Percentiles rank a stretch among this genome's conserved stretches.
Evolutionary conservation across 1,140 invertebrate species (phyloP).

Genomic region (Steinernema feltiae): DNA sequence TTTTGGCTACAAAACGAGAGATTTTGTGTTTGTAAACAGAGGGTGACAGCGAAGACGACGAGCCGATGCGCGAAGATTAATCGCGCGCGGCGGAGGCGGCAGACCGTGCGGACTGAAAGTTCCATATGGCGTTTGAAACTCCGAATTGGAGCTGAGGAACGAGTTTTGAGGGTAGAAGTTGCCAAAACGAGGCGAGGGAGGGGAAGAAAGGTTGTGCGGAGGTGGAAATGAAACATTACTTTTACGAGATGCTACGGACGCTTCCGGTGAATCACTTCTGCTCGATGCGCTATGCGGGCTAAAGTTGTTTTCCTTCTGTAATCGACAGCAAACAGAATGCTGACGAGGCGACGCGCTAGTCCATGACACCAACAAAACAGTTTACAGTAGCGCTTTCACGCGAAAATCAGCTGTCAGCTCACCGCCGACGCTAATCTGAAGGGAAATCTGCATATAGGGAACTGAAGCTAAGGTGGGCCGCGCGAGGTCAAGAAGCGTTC

Average conservation of each 20-base stretch:
- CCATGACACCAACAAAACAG: too few relatives aligned
- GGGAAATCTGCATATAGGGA: too few relatives aligned
- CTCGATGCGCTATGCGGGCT: too few relatives aligned
- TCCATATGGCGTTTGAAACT: not conserved
- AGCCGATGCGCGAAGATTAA: slow-evolving; percentile 9
- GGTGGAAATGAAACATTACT: not conserved
- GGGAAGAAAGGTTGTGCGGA: not conserved
- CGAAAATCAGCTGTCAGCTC: not conserved
- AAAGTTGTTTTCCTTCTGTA: not conserved
- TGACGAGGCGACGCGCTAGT: too few relatives aligned
- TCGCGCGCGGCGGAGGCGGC: not conserved
- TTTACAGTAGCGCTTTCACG: too few relatives aligned
- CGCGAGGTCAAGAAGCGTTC: not conserved
- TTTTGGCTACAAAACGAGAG: slow-evolving; percentile 1
- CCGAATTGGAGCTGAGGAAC: not conserved
- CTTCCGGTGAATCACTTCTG: too few relatives aligned
- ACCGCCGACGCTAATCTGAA: too few relatives aligned
- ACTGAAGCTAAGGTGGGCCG: too few relatives aligned
- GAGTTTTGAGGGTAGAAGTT: not conserved
- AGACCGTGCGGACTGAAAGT: not conserved
- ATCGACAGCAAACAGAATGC: not conserved
- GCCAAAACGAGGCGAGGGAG: not conserved
- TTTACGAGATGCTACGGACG: not conserved
- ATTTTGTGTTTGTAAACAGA: slow-evolving; percentile 10
- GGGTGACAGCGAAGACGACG: not conserved